Conservation (phyloP, 1,140 invertebrate species). For the Carcinoscorpius rotundicauda region DNA sequence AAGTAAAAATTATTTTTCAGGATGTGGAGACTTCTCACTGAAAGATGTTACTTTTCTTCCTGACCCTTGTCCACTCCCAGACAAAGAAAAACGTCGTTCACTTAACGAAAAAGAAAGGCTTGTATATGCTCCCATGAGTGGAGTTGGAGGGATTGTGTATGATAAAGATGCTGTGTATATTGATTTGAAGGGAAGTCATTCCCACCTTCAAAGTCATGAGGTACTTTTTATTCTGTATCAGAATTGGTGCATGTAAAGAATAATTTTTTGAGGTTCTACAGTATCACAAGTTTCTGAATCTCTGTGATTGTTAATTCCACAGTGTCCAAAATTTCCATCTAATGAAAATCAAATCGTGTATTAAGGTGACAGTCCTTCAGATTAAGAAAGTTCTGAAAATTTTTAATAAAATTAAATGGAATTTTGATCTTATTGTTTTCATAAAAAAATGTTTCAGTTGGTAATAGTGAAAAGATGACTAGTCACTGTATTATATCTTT, state of each 20-base stretch:
- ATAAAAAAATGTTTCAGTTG: no score
- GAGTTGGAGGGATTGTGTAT: slow-evolving; percentile 97
- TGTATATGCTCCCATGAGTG: slow-evolving; percentile 97
- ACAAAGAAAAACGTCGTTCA: slow-evolving; percentile 68
- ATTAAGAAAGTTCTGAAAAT: no score
- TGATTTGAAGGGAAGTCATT: slow-evolving; percentile 84
- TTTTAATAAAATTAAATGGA: no score
- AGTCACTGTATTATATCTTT: no score
- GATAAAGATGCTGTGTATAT: slow-evolving; percentile 99
- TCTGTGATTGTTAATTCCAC: no score
- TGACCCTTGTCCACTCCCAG: slow-evolving; percentile 94
- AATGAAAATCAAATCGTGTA: no score
- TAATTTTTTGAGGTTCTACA: neutral
- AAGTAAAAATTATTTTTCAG: slow-evolving; percentile 30
- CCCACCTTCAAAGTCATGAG: slow-evolving; percentile 41
- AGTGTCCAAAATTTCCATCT: no score
- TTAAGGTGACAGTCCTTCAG: no score
- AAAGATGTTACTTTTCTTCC: slow-evolving; percentile 67
- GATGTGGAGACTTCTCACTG: slow-evolving; percentile 77
- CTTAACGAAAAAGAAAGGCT: slow-evolving; percentile 82
- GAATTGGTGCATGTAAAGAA: neutral
- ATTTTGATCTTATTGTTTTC: no score
- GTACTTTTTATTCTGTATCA: neutral
- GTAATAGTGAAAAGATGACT: no score
- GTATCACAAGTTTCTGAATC: no score